These are phyloP conservation scores for Macropodus opercularis DNA, from an alignment of 2,797 vertebrate genomes.

Conservation along the genomic window DNA sequence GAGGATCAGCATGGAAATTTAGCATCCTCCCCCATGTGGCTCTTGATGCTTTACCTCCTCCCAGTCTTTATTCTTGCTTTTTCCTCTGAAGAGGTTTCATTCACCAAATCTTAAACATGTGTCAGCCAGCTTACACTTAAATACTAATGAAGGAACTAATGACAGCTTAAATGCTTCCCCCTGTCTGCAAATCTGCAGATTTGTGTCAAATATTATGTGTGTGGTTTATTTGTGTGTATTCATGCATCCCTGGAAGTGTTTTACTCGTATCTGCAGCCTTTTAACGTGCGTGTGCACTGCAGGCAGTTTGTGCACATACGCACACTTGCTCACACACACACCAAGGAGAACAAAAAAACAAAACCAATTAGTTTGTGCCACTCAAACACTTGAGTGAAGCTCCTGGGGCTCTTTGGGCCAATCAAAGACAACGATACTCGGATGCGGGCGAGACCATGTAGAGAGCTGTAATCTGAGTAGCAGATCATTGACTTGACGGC, in stretches of 20 bases:
- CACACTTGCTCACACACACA: slow-evolving; percentile 36
- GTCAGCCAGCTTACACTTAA: slow-evolving; percentile 50
- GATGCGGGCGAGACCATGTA: slow-evolving; percentile 37
- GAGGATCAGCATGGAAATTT: slow-evolving; percentile 69
- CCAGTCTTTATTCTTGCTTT: slow-evolving; percentile 34
- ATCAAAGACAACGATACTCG: slow-evolving; percentile 61
- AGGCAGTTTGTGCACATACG: slow-evolving; percentile 44
- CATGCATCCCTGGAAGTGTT: slow-evolving; percentile 18
- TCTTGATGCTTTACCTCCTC: slow-evolving; percentile 68
- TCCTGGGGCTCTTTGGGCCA: slow-evolving; percentile 53
- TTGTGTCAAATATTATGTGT: slow-evolving; percentile 51
- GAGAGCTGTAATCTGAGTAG: slow-evolving; percentile 52
- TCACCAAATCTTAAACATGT: slow-evolving; percentile 72
- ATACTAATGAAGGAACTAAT: slow-evolving; percentile 76
- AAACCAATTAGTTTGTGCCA: slow-evolving; percentile 72
- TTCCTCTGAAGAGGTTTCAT: slow-evolving; percentile 59
- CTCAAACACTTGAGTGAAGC: slow-evolving; percentile 59
- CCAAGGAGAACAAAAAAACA: slow-evolving; percentile 53
- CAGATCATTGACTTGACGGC: slow-evolving; percentile 42
- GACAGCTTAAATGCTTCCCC: slow-evolving; percentile 70
- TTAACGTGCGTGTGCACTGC: slow-evolving; percentile 37
- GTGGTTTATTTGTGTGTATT: slow-evolving; percentile 21
- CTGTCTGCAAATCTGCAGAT: slow-evolving; percentile 66
- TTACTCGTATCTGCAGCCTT: slow-evolving; percentile 29
- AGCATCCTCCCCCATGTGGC: slow-evolving; percentile 62